Conservation (phyloP, 1,140 invertebrate genomes). For the Penaeus japonicus region DNA sequence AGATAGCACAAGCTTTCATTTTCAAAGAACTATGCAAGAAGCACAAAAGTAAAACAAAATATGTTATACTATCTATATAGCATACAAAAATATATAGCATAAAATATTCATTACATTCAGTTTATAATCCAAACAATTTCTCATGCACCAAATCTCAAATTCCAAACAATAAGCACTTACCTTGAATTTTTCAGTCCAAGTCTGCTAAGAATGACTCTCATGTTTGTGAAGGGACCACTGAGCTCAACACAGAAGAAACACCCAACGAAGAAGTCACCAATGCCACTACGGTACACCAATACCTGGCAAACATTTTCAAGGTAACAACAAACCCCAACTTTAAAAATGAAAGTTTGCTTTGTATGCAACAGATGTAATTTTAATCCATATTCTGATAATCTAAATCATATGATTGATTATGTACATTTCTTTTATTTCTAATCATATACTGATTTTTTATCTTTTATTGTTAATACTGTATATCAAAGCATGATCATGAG, state of each 20-base stretch:
- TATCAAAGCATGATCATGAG: too few species aligned
- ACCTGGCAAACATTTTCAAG: neutral
- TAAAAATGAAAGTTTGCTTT: too few species aligned
- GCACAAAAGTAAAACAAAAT: too few species aligned
- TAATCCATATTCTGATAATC: too few species aligned
- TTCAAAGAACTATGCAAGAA: too few species aligned
- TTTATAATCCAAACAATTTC: neutral
- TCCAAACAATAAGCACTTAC: neutral
- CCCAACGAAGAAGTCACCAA: constrained; percentile 44
- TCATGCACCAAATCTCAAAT: neutral
- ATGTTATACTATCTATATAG: neutral
- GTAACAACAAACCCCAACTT: too few species aligned
- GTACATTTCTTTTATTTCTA: too few species aligned
- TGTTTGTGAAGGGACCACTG: constrained; percentile 43
- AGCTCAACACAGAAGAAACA: constrained; percentile 46
- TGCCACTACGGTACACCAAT: constrained; percentile 17
- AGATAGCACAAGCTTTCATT: too few species aligned
- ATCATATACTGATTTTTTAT: too few species aligned
- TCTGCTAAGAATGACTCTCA: constrained; percentile 32
- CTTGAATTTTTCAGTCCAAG: constrained; percentile 25
- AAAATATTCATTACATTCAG: neutral
- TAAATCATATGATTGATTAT: too few species aligned
- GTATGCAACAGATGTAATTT: too few species aligned
- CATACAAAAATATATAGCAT: neutral
- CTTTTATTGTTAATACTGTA: too few species aligned